Conservation (phyloP, 2,113 vertebrate species). For the Callospermophilus lateralis region DNA sequence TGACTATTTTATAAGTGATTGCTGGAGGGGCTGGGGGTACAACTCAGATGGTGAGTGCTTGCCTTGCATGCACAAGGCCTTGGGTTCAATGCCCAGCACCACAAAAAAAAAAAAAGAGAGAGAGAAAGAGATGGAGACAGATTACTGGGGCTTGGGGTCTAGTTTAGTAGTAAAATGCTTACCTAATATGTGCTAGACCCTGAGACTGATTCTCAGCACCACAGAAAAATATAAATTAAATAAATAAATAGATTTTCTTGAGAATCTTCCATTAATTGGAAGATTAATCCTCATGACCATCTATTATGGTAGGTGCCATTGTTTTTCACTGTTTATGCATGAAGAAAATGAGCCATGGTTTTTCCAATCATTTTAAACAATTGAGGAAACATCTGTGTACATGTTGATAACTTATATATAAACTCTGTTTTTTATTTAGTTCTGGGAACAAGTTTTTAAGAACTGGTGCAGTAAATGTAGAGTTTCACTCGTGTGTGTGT, state of each 20-base stretch:
- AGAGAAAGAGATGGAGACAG: no score
- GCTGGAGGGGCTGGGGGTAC: no score
- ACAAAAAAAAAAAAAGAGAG: no score
- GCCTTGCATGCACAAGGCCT: no score
- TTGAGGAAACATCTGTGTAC: neutral
- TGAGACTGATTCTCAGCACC: neutral
- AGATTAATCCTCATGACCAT: neutral
- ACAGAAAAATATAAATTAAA: neutral
- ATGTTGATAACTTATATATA: conserved; percentile 25
- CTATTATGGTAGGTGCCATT: neutral
- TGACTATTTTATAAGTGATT: no score
- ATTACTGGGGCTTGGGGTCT: no score
- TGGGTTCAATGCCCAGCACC: no score
- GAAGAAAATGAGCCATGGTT: conserved; percentile 24
- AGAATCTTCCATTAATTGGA: neutral
- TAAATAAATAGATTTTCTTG: neutral
- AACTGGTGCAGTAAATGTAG: conserved; percentile 6
- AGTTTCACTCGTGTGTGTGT: neutral
- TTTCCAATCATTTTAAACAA: conserved; percentile 38
- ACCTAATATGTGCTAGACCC: no score
- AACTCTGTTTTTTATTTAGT: conserved; percentile 56
- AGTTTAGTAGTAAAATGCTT: no score
- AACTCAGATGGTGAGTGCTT: no score
- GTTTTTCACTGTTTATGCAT: neutral
- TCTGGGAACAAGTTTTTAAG: neutral